phyloP scores from a whole-genome alignment of 2,797 vertebrate species.

The Ptychadena robeensis region DNA sequence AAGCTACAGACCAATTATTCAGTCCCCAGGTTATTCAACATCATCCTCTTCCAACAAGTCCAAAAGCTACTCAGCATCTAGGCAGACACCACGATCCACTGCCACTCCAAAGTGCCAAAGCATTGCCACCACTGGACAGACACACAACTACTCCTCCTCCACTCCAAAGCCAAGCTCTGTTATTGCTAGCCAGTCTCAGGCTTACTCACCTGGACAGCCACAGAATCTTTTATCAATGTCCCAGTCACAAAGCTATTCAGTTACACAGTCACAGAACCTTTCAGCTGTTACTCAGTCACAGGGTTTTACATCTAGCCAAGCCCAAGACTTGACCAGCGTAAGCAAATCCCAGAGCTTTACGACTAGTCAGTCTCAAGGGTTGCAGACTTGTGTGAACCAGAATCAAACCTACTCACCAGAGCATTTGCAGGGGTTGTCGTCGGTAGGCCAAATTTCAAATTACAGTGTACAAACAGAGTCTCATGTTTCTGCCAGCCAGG shows the following conservation, averaged over 20 bases:
- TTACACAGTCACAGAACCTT: slow-evolving; percentile 78
- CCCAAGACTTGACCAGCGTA: slow-evolving; percentile 85
- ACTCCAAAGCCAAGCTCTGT: slow-evolving; percentile 85
- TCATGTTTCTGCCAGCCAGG: slow-evolving; percentile 61
- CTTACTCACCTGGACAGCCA: slow-evolving; percentile 73
- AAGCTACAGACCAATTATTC: slow-evolving; percentile 89
- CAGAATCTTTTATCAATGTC: slow-evolving; percentile 67
- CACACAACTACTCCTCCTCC: slow-evolving; percentile 76
- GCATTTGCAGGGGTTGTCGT: slow-evolving; percentile 72
- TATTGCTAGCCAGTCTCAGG: slow-evolving; percentile 79
- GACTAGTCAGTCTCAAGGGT: slow-evolving; percentile 62
- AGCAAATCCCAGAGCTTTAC: slow-evolving; percentile 73
- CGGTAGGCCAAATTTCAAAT: slow-evolving; percentile 60
- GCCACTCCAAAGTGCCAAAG: slow-evolving; percentile 85
- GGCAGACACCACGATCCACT: slow-evolving; percentile 79
- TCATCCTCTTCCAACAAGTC: slow-evolving; percentile 81
- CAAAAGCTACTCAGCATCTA: slow-evolving; percentile 79
- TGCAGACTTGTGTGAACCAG: slow-evolving; percentile 69
- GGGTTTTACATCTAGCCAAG: slow-evolving; percentile 87
- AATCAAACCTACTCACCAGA: slow-evolving; percentile 75
- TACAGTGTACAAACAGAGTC: slow-evolving; percentile 74
- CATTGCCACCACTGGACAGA: slow-evolving; percentile 66
- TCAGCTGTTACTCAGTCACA: slow-evolving; percentile 72
- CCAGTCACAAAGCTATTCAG: slow-evolving; percentile 59
- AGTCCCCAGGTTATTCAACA: slow-evolving; percentile 87